Base-by-base conservation (phyloP, 2,888 invertebrate species). In the Drosophila ezoana region DNA sequence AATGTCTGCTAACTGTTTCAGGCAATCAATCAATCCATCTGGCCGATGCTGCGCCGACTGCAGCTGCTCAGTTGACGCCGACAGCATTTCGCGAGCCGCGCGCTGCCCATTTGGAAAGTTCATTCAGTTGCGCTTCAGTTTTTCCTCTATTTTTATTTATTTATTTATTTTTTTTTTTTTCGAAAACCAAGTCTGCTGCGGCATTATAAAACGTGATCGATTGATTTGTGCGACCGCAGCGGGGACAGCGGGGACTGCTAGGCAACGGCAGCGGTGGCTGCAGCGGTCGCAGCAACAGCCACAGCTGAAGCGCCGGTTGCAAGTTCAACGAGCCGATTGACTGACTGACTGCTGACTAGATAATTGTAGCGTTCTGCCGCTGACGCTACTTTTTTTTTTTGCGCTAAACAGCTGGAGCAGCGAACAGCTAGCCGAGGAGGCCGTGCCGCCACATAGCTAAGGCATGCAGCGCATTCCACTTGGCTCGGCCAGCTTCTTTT, bases 1-100 rank as follows among this genome's bases (percentile, higher is more conserved):
- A 78, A 86, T 89, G 86, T 82, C 85, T 90, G 87, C 90, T 90
- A 90, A 90, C 90, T 90, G 90, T 90, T 90, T 89, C 84, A 78
- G 89, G 86, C 89, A 89, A 90, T 90, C 90, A 89, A 90, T 90
- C 90, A 90, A 89, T 88, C 81, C 82, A 86, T 79, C 79, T 79
- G 72, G 79, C 75, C 77, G 60, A 73, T 60, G 79, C 77, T 67
- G 71, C 78, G 66, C 67, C 64, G 47, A 56, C 65, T 53, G 65
- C 65, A 37, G 59, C 62, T 53, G 62, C 77, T 66, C 72, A 45
- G 68, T 57, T 56, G 75, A 64, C 76, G 73, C 72, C 79, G 57
- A 70, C 79, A 62, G 73, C 66, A 65, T 70, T 68, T 76, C 66
- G 76, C 85, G 76, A 80, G 79, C 78, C 69, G 72, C 74, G 48